These are phyloP conservation scores for Colaptes auratus DNA, from an alignment of 2,113 vertebrate genomes.

Conservation along the genomic window DNA sequence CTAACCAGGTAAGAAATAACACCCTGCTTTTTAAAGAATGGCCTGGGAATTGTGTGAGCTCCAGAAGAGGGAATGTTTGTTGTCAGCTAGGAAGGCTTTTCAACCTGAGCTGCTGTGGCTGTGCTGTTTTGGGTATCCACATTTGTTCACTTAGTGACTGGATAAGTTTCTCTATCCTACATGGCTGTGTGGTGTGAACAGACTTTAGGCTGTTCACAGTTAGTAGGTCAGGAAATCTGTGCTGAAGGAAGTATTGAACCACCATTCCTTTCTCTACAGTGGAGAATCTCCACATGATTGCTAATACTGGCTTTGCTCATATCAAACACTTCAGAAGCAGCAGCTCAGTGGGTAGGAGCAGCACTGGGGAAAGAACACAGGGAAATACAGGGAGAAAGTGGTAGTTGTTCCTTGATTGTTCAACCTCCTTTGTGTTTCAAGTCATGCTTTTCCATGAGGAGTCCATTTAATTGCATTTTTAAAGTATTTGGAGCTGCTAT, in stretches of 20 bases:
- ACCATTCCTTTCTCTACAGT: not conserved
- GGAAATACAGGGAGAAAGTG: not conserved
- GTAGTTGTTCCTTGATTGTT: not conserved
- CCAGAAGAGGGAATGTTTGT: not conserved
- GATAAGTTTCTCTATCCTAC: not conserved
- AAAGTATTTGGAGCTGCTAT: not conserved
- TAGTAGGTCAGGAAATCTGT: not conserved
- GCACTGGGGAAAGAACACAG: not conserved
- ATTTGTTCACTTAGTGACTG: not conserved
- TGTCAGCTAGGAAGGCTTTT: not conserved
- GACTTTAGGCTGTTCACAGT: not conserved
- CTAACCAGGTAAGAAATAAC: not conserved
- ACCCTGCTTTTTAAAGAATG: not conserved
- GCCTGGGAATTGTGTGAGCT: not conserved
- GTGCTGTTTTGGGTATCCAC: fast-evolving
- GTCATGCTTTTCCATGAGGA: fast-evolving
- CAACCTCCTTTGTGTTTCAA: not conserved
- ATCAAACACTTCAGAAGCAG: not conserved
- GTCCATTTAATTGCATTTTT: not conserved
- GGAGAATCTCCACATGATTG: not conserved
- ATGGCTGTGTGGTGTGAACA: not conserved
- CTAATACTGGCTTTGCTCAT: not conserved
- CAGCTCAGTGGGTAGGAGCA: not conserved
- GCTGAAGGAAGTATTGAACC: not conserved
- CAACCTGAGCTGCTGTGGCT: not conserved